Percentiles rank a stretch among this genome's conserved stretches.
phyloP scores from a whole-genome alignment of 2,888 invertebrate species.

The Tetrapedia diversipes region DNA sequence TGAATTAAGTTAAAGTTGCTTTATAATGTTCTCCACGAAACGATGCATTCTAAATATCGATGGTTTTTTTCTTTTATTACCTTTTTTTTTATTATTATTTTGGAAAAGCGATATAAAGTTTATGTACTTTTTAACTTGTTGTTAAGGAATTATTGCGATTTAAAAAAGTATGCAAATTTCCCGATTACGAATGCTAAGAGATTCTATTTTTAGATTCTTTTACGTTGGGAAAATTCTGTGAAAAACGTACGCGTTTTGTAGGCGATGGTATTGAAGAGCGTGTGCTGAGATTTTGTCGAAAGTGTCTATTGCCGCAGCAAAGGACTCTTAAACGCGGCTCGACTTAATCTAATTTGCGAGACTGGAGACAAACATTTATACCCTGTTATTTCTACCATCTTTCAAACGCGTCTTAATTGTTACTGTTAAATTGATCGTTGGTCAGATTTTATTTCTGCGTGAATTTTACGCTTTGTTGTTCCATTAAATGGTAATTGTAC shows the following conservation, averaged over 20 bases:
- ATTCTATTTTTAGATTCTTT: conserved; percentile 33
- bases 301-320: conserved; percentile 19
- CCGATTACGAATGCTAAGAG: background rate
- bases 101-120: conserved; percentile 5
- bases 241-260: conserved; percentile 1
- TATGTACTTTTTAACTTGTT: conserved; percentile 19
- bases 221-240: conserved; percentile 11
- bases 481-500: conserved; percentile 45
- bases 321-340: conserved; percentile 31
- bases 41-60: conserved; percentile 30
- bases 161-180: background rate
- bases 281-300: conserved; percentile 14
- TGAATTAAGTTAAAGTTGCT: conserved; percentile 41
- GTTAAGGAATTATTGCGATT: conserved; percentile 15
- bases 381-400: conserved; percentile 40
- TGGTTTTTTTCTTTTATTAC: background rate
- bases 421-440: conserved; percentile 48
- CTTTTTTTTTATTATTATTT: conserved; percentile 6
- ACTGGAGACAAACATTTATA: conserved; percentile 55
- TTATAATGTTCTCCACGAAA: conserved; percentile 17
- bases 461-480: conserved; percentile 53
- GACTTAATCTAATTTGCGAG: conserved; percentile 39
- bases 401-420: conserved; percentile 38
- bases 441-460: conserved; percentile 54
- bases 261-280: conserved; percentile 10